Percentiles rank a stretch among this genome's conserved stretches.
These are phyloP conservation scores for Rhinichthys osculus DNA, from an alignment of 2,797 vertebrate species.

Conservation along the genomic window DNA sequence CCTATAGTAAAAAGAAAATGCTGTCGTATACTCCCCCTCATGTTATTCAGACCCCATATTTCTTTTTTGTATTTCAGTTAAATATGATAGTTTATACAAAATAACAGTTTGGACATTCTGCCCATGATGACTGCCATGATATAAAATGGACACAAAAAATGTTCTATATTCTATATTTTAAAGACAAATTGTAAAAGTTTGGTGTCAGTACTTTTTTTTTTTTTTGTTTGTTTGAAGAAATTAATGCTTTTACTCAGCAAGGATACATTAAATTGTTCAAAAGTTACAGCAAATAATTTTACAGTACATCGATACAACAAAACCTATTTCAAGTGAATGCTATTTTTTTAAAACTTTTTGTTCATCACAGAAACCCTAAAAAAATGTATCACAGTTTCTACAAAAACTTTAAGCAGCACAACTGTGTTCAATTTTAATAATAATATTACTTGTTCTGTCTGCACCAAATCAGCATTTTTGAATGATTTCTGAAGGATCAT, in stretches of 20 bases:
- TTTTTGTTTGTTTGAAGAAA: not conserved
- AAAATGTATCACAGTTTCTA: not conserved
- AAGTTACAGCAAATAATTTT: not conserved
- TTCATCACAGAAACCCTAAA: not conserved
- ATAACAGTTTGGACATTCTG: not conserved
- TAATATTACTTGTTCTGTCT: not conserved
- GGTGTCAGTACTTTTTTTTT: not conserved
- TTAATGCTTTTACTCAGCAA: not conserved
- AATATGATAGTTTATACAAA: not conserved
- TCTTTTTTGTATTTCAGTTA: not conserved
- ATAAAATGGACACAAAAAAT: not conserved
- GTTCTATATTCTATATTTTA: not conserved
- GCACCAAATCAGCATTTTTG: not conserved
- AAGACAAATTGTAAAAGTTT: not conserved
- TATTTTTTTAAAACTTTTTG: not conserved
- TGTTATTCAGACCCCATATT: not conserved
- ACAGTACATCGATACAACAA: not conserved
- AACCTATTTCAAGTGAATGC: not conserved
- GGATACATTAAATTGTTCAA: not conserved
- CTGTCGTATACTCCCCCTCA: not conserved
- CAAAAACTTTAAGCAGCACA: not conserved
- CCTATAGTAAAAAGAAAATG: not conserved
- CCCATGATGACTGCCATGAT: not conserved
- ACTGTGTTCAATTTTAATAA: not conserved
- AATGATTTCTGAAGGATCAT: not conserved